These are phyloP conservation scores for Lophochroa leadbeateri DNA, from an alignment of 2,113 vertebrate genomes.

Conservation along the genomic window DNA sequence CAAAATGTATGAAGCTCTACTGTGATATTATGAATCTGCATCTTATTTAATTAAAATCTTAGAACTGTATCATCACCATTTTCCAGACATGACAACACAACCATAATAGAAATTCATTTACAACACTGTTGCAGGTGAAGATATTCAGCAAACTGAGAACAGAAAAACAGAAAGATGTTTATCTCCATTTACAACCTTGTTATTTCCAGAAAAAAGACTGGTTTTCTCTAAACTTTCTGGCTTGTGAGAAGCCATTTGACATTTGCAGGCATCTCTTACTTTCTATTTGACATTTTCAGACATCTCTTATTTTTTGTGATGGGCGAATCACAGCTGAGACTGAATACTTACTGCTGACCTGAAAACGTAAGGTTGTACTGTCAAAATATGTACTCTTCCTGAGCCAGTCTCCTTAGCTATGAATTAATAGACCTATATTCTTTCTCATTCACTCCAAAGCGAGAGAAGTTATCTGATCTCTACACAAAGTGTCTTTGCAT, in stretches of 20 bases:
- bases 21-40: not conserved
- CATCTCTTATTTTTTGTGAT: not conserved
- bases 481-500: not conserved
- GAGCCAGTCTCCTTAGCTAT: not conserved
- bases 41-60: not conserved
- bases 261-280: conserved; percentile 10
- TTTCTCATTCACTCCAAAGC: not conserved
- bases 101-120: not conserved
- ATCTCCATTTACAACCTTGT: not conserved
- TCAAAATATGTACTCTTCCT: not conserved
- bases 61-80: not conserved
- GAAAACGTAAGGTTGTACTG: not conserved
- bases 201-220: not conserved
- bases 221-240: not conserved
- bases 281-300: conserved; percentile 30
- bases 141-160: not conserved
- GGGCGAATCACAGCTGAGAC: not conserved
- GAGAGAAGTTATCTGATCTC: not conserved
- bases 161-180: not conserved
- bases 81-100: not conserved
- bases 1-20: not conserved
- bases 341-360: not conserved
- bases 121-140: not conserved
- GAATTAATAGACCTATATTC: not conserved
- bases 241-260: not conserved